phyloP scores from a whole-genome alignment of 2,797 vertebrate genomes.

The Kryptolebias ocellatus region DNA sequence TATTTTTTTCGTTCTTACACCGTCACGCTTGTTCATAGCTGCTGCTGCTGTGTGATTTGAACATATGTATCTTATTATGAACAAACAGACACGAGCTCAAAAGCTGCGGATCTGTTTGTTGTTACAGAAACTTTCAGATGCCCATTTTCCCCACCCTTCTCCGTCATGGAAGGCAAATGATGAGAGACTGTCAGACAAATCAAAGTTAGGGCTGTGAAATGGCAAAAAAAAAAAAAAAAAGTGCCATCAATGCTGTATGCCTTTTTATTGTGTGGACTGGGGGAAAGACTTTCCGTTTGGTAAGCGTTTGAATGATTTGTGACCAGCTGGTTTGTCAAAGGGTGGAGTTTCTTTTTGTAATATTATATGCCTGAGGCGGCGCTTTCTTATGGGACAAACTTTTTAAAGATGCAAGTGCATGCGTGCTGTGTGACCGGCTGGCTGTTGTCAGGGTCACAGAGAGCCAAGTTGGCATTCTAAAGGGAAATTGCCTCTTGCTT shows the following conservation, averaged over 20 bases:
- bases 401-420: slow-evolving; percentile 28
- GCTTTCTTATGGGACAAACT: slow-evolving; percentile 25
- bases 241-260: slow-evolving; percentile 20
- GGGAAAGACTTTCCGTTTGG: slow-evolving; percentile 31
- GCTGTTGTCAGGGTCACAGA: slow-evolving; percentile 22
- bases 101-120: slow-evolving; percentile 31
- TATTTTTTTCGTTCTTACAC: neutral
- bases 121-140: slow-evolving; percentile 27
- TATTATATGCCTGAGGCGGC: slow-evolving; percentile 13
- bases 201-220: slow-evolving; percentile 31
- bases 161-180: slow-evolving; percentile 39
- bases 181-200: slow-evolving; percentile 24
- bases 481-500: slow-evolving; percentile 71
- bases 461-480: slow-evolving; percentile 68
- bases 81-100: slow-evolving; percentile 25
- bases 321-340: slow-evolving; percentile 2
- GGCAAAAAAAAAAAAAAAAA: neutral
- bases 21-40: slow-evolving; percentile 32
- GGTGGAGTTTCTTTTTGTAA: slow-evolving; percentile 28
- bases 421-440: slow-evolving; percentile 53
- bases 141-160: slow-evolving; percentile 4
- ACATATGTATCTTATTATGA: slow-evolving; percentile 5
- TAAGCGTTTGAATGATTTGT: slow-evolving; percentile 31
- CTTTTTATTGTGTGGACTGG: slow-evolving; percentile 11
- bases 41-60: slow-evolving; percentile 34